Evolutionary conservation across 2,888 invertebrate species (phyloP), one percentile per base, ranked within the genome.

Genomic region (Pheosia gnoma): DNA sequence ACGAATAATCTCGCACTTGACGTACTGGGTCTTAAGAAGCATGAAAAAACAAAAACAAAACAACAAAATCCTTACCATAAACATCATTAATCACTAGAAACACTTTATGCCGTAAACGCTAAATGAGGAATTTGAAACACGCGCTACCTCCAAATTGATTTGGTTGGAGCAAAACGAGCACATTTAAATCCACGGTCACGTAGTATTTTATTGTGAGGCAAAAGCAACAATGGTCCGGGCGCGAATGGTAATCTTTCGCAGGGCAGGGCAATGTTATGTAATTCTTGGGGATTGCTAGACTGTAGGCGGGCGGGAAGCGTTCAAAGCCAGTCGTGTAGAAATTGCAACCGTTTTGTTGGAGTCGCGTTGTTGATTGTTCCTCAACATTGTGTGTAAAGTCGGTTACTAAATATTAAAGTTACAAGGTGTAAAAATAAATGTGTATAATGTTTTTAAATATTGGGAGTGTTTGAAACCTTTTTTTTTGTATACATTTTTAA

Each of bases 151-250:
- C 82, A 88, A 89, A 90, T 89, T 90, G 90, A 89, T 89, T 90
- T 86, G 85, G 83, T 86, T 78, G 75, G 68, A 79, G 77, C 78
- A 82, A 81, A 89, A 88, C 83, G 80, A 80, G 75, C 79, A 74
- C 85, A 89, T 91, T 91, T 89, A 88, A 84, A 80, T 79, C 79
- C 81, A 82, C 59, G 75, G 86, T 88, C 92, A 92, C 91, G 91
- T 89, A 62, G 81, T 68, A 73, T 81, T 89, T 90, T 90, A 91
- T 89, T 89, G 88, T 88, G 86, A 85, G 85, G 84, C 84, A 85
- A 86, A 89, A 89, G 90, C 90, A 90, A 89, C 87, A 89, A 87
- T 84, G 79, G 77, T 75, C 74, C 68, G 74, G 71, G 66, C 73
- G 74, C 79, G 84, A 75, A 75, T 75, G 74, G 88, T 86, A 89